Conservation (phyloP, 2,797 vertebrate species). For the Sebastes vulpes region DNA sequence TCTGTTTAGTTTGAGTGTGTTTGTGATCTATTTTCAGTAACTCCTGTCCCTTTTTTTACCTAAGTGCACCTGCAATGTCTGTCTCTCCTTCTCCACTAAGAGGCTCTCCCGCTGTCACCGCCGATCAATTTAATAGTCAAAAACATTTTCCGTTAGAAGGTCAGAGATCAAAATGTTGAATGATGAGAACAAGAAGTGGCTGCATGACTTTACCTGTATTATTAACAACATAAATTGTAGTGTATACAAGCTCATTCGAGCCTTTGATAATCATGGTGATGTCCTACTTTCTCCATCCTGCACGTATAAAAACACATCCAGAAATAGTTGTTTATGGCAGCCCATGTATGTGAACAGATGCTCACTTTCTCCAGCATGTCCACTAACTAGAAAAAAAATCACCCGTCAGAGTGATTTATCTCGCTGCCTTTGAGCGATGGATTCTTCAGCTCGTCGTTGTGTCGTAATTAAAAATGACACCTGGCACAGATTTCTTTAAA, state of each 20-base stretch:
- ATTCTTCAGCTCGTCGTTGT: conserved; percentile 4
- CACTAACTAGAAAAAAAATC: conserved; percentile 33
- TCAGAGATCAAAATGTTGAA: conserved; percentile 17
- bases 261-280: background rate
- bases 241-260: background rate
- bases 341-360: conserved; percentile 46
- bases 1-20: conserved; percentile 22
- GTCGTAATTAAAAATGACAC: conserved; percentile 66
- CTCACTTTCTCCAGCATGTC: conserved; percentile 32
- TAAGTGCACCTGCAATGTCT: conserved; percentile 23
- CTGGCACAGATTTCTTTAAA: conserved; percentile 32
- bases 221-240: background rate
- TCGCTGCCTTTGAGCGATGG: conserved; percentile 38
- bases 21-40: conserved; percentile 43
- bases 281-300: conserved; percentile 12
- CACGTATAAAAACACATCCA: conserved; percentile 9
- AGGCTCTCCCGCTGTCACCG: conserved; percentile 20
- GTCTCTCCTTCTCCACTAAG: conserved; percentile 10
- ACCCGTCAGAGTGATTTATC: conserved; percentile 43
- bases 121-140: conserved; percentile 52
- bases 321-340: conserved; percentile 19
- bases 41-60: conserved; percentile 18
- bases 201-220: background rate
- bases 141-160: conserved; percentile 55
- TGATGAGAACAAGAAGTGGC: background rate